Conservation (phyloP, 64 coral and sea anemone genomes). For the Montipora sp. region DNA sequence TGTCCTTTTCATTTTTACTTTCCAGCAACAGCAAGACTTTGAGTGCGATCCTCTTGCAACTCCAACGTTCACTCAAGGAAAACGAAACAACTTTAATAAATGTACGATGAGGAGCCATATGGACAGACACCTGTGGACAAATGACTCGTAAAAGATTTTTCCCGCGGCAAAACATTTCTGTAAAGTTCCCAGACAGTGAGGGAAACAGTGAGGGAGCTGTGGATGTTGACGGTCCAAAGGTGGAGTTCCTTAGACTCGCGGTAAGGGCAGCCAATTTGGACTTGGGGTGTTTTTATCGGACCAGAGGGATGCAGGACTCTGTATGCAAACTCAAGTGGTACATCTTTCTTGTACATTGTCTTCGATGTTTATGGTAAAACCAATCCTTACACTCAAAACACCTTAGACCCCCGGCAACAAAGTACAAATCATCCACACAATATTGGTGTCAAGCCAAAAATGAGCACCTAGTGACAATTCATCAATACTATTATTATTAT, state of each 20-base stretch:
- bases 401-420: no score
- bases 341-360: neutral
- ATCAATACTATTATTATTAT: no score
- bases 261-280: constrained; percentile 27
- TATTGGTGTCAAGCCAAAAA: no score
- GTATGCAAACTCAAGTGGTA: neutral
- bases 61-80: no score
- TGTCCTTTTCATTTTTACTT: no score
- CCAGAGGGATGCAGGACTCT: neutral
- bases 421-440: no score
- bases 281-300: neutral
- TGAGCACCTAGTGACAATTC: no score
- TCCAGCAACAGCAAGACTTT: no score
- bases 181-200: constrained; percentile 45
- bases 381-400: no score
- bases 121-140: constrained; percentile 12
- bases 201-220: constrained; percentile 53
- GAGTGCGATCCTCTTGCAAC: no score
- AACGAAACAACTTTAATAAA: neutral
- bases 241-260: constrained; percentile 35
- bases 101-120: constrained; percentile 6
- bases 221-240: constrained; percentile 28
- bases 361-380: no score
- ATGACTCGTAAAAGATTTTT: constrained; percentile 16
- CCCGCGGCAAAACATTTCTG: neutral